These are phyloP conservation scores for Oceanites oceanicus DNA, from an alignment of 2,113 vertebrate species.

Conservation along the genomic window DNA sequence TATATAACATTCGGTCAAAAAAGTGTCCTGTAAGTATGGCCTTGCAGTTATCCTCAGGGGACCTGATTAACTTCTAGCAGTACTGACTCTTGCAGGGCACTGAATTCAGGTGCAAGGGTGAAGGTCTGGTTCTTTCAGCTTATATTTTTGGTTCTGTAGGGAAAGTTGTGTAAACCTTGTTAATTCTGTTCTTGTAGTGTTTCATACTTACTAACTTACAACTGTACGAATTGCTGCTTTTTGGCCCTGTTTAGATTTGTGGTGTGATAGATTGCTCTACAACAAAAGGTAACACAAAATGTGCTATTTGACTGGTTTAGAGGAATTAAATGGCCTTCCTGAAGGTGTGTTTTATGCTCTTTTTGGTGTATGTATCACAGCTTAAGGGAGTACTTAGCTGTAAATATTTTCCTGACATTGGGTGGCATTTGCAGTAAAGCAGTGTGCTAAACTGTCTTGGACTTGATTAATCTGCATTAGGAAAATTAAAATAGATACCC, in stretches of 20 bases:
- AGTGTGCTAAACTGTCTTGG: background rate
- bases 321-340: background rate
- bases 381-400: background rate
- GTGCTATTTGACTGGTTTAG: background rate
- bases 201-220: background rate
- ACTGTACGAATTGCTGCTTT: background rate
- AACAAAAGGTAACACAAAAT: background rate
- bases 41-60: background rate
- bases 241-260: background rate
- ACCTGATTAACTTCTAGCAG: background rate
- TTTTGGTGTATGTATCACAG: background rate
- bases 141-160: background rate
- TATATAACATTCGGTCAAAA: background rate
- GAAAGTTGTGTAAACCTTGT: background rate
- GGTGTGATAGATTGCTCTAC: background rate
- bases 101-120: background rate
- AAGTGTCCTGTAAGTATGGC: background rate
- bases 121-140: slow-evolving; percentile 35
- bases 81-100: background rate
- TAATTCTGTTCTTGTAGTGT: background rate
- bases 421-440: background rate
- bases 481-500: background rate
- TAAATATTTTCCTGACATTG: background rate
- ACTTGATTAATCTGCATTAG: background rate
- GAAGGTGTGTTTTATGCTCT: background rate